Percentiles rank a stretch among this genome's conserved stretches.
Conservation (phyloP, 2,797 vertebrate genomes). For the Oreochromis grahami region DNA sequence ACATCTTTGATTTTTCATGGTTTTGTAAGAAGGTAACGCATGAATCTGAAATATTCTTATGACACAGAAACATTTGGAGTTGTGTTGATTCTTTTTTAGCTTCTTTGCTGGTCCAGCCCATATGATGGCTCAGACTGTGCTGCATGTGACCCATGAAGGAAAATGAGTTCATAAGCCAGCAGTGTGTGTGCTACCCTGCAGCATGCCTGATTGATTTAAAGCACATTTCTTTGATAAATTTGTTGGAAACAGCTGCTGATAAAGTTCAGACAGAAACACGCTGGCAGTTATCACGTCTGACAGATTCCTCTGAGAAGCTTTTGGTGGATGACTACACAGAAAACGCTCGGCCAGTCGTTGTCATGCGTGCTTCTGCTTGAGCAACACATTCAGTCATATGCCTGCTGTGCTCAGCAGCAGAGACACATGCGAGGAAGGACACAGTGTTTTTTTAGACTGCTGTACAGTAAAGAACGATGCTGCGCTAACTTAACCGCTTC, state of each 20-base stretch:
- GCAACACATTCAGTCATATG: slow-evolving; percentile 19
- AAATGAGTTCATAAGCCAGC: neutral
- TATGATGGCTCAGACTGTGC: accelerated
- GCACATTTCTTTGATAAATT: neutral
- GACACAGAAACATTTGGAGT: neutral
- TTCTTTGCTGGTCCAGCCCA: neutral
- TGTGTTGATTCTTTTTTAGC: neutral
- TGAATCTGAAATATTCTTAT: neutral
- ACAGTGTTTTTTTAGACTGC: neutral
- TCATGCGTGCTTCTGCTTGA: slow-evolving; percentile 12
- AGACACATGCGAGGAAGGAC: neutral
- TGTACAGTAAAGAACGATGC: neutral
- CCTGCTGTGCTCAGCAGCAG: neutral
- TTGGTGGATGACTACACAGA: neutral
- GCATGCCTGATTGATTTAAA: neutral
- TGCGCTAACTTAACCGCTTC: neutral
- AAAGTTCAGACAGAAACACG: neutral
- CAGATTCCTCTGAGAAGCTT: neutral
- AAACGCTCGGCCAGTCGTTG: neutral
- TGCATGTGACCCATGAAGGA: neutral
- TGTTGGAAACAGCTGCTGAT: neutral
- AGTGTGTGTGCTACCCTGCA: accelerated
- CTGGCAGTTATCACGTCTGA: neutral
- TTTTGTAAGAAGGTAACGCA: neutral
- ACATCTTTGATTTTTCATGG: neutral